Percentiles rank a stretch among this genome's conserved stretches.
phyloP scores from a whole-genome alignment of 2,797 vertebrate genomes.

The Danio tinwini region DNA sequence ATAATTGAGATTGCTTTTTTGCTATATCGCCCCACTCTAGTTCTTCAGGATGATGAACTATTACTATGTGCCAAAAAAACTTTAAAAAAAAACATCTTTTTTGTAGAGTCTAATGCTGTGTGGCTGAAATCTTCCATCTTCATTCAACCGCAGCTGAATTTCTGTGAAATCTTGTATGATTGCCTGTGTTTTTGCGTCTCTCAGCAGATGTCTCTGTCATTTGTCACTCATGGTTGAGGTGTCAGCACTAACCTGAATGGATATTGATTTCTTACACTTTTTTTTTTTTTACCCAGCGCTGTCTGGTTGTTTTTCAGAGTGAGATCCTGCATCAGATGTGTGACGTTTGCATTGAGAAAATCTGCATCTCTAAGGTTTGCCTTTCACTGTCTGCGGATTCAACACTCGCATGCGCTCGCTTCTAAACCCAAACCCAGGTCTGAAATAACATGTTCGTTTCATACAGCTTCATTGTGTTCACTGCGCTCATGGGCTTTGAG shows the following conservation, averaged over 20 bases:
- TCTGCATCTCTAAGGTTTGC: neutral
- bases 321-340: constrained; percentile 28
- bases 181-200: neutral
- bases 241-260: constrained; percentile 61
- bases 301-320: constrained; percentile 25
- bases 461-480: neutral
- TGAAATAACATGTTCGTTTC: neutral
- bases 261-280: constrained; percentile 68
- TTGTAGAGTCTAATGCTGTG: too few relatives aligned
- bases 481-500: neutral
- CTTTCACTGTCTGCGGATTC: neutral
- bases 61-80: too few relatives aligned
- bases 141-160: neutral
- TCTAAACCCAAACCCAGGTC: neutral
- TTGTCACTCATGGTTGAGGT: constrained; percentile 41
- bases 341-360: constrained; percentile 20
- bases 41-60: too few relatives aligned
- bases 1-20: too few relatives aligned
- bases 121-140: neutral
- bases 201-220: constrained; percentile 30
- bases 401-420: neutral
- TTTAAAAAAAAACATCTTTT: too few relatives aligned
- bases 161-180: neutral
- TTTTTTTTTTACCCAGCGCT: constrained; percentile 30
- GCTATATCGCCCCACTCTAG: too few relatives aligned